Percentiles rank a stretch among this genome's conserved stretches.
Conservation (phyloP, 2,797 vertebrate species). For the Taenioides sp. region DNA sequence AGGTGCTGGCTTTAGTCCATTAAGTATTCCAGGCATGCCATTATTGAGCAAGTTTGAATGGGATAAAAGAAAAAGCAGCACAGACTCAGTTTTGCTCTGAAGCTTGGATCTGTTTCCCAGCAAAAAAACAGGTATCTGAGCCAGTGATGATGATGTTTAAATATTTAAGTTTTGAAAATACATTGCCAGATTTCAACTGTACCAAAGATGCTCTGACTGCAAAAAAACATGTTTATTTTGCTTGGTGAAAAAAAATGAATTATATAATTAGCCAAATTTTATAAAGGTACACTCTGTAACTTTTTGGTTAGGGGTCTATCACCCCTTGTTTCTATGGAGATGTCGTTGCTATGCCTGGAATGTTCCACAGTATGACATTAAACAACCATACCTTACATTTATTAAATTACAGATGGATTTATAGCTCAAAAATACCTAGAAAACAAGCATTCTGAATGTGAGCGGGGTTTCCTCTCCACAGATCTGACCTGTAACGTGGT, state of each 20-base stretch:
- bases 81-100: too few species aligned
- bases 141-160: background rate
- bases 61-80: background rate
- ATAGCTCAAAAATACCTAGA: too few species aligned
- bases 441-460: too few species aligned
- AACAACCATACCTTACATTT: too few species aligned
- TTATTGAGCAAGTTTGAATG: background rate
- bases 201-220: background rate
- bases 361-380: too few species aligned
- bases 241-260: background rate
- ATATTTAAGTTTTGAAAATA: background rate
- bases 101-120: too few species aligned
- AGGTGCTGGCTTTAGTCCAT: background rate
- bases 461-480: too few species aligned
- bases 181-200: background rate
- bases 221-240: background rate
- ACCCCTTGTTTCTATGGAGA: too few species aligned
- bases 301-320: too few species aligned
- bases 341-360: too few species aligned
- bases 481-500: too few species aligned
- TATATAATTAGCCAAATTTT: background rate
- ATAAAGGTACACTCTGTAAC: background rate
- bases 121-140: background rate
- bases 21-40: background rate
- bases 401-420: too few species aligned